Percentiles rank a stretch among this genome's conserved stretches.
phyloP scores from a whole-genome alignment of 2,113 vertebrate genomes.

The Sinocyclocheilus grahami region DNA sequence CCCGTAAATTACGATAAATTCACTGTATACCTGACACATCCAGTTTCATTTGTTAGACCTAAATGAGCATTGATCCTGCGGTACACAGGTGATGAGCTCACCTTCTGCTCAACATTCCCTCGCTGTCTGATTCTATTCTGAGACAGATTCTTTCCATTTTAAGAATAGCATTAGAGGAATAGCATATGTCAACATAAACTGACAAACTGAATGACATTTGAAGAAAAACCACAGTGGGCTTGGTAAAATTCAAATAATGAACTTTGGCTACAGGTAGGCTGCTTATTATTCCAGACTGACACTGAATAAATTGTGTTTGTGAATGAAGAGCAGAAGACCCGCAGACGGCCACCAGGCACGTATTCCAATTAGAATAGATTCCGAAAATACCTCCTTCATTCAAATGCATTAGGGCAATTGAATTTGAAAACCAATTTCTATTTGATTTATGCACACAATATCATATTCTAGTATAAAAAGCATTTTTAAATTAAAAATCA shows the following conservation, averaged over 20 bases:
- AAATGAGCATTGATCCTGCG: background rate
- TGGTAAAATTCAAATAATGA: background rate
- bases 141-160: background rate
- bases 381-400: background rate
- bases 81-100: background rate
- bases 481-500: background rate
- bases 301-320: background rate
- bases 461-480: background rate
- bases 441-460: background rate
- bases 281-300: background rate
- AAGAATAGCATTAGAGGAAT: background rate
- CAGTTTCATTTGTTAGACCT: background rate
- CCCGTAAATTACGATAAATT: background rate
- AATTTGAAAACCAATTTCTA: background rate
- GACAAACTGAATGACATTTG: background rate
- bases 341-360: background rate
- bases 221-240: background rate
- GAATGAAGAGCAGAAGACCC: background rate
- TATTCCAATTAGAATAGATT: background rate
- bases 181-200: background rate
- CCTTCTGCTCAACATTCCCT: background rate
- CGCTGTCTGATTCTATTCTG: background rate
- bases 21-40: constrained; percentile 14
- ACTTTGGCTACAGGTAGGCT: background rate
- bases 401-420: background rate